Percentiles rank a stretch among this genome's conserved stretches.
Evolutionary conservation across 2,888 invertebrate species (phyloP).

Genomic region (Meteorus colon): DNA sequence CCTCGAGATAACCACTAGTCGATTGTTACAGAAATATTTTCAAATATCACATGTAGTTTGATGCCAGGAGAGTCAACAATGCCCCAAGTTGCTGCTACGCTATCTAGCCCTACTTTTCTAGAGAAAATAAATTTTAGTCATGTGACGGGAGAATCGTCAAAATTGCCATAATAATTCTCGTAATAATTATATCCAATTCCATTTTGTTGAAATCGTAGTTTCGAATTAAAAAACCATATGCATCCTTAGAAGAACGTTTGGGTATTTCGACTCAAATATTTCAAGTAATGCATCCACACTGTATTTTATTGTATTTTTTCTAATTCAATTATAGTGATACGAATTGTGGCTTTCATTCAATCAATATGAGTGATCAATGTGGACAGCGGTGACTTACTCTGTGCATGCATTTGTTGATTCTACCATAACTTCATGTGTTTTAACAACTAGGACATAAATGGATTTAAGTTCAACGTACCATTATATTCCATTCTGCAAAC

Average conservation of each 20-base stretch:
- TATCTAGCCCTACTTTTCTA: background rate
- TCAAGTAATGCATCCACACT: background rate
- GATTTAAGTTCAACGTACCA: background rate
- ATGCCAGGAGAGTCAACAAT: conserved; percentile 29
- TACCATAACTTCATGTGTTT: conserved; percentile 37
- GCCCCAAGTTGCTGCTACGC: background rate
- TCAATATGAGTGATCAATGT: conserved; percentile 14
- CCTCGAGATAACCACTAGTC: background rate
- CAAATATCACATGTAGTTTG: conserved; percentile 27
- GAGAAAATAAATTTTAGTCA: conserved; percentile 1
- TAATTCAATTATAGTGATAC: conserved; percentile 15
- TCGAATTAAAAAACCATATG: background rate
- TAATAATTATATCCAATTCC: background rate
- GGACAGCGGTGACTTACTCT: background rate
- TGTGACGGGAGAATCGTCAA: background rate
- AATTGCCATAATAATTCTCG: background rate
- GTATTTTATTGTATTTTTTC: background rate
- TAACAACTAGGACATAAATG: background rate
- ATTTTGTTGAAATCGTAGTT: background rate
- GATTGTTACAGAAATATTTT: conserved; percentile 34
- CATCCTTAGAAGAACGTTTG: background rate
- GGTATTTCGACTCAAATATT: background rate
- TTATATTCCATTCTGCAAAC: background rate
- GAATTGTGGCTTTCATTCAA: conserved; percentile 14
- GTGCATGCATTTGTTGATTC: background rate